Conservation (phyloP, 2,888 invertebrate species). For the Cyaniris semiargus region DNA sequence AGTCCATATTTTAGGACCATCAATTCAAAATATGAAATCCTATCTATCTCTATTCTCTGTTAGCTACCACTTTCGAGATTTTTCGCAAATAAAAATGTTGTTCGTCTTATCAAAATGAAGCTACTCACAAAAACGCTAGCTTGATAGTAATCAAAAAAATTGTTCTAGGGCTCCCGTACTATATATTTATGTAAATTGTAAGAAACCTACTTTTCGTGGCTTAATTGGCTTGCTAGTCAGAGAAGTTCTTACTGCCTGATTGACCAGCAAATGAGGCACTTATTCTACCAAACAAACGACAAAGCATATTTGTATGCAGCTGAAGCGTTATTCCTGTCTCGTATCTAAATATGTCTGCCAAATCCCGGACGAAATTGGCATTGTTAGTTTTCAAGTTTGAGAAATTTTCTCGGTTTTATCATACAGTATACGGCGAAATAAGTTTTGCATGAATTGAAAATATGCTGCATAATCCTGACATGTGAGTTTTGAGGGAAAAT, state of each 20-base stretch:
- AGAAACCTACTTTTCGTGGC: too few species aligned
- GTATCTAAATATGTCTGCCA: constrained; percentile 15
- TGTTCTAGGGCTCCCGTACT: too few species aligned
- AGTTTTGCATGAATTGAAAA: constrained; percentile 14
- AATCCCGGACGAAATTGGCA: constrained; percentile 27
- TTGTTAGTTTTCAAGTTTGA: constrained; percentile 26
- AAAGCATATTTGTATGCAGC: constrained; percentile 24
- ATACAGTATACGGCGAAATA: constrained; percentile 2
- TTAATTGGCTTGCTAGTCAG: too few species aligned
- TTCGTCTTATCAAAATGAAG: too few species aligned
- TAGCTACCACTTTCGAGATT: too few species aligned
- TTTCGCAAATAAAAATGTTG: too few species aligned
- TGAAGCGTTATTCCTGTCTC: neutral
- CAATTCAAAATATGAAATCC: too few species aligned
- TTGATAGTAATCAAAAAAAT: too few species aligned
- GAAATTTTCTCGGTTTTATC: constrained; percentile 5
- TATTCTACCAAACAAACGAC: neutral
- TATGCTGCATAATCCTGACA: constrained; percentile 21
- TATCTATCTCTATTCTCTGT: too few species aligned
- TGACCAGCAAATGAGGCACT: neutral
- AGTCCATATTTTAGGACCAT: too few species aligned
- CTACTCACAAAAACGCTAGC: too few species aligned
- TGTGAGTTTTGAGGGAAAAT: neutral
- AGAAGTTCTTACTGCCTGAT: neutral
- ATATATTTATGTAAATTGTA: too few species aligned